Percentiles rank a stretch among this genome's conserved stretches.
Evolutionary conservation across 2,797 vertebrate species (phyloP).

Genomic region (Cynopterus sphinx): DNA sequence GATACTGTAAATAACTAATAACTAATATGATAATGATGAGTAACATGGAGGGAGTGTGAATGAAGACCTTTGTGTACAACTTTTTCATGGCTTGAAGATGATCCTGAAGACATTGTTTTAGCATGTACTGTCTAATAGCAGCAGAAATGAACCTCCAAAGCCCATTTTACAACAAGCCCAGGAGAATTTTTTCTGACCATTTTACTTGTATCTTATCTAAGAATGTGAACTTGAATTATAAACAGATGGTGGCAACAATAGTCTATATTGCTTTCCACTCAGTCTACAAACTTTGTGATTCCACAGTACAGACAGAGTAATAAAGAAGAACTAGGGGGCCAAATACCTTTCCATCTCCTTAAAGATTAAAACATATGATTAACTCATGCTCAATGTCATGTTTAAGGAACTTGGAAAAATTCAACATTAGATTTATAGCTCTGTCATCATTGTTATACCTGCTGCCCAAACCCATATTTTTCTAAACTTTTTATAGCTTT

Average conservation of each 20-base stretch:
- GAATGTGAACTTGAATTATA: constrained; percentile 14
- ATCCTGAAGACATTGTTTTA: neutral
- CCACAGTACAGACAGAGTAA: neutral
- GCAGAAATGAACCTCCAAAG: neutral
- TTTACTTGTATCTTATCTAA: neutral
- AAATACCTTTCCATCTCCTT: constrained; percentile 42
- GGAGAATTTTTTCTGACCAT: neutral
- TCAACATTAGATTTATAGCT: constrained; percentile 41
- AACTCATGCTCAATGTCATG: constrained; percentile 42
- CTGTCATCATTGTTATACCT: constrained; percentile 4
- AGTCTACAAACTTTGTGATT: constrained; percentile 15
- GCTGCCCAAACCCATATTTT: constrained; percentile 58
- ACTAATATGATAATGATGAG: neutral
- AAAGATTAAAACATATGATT: constrained; percentile 42
- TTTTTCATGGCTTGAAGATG: neutral
- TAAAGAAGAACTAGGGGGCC: neutral
- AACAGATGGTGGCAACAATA: constrained; percentile 34
- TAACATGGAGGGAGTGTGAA: neutral
- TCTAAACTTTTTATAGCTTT: constrained; percentile 47
- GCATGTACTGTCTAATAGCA: neutral
- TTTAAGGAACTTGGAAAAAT: constrained; percentile 69
- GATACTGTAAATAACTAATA: neutral
- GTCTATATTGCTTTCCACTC: neutral
- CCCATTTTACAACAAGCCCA: neutral
- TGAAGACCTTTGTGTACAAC: neutral